Base-by-base conservation (phyloP, 2,113 vertebrate species). In the Centropus unirufus region DNA sequence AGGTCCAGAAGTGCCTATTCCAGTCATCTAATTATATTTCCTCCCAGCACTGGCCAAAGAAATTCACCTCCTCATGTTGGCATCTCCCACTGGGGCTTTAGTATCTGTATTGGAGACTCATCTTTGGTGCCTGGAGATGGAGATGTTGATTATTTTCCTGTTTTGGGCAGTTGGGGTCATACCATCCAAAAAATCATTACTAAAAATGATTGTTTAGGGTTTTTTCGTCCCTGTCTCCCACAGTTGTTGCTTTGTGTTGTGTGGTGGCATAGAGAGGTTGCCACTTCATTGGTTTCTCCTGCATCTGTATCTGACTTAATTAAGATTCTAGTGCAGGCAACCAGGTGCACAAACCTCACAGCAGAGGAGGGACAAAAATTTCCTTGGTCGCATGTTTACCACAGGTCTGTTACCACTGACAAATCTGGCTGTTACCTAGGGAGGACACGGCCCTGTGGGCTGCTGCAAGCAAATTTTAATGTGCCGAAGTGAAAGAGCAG, bases 231-330 rank as follows among this genome's bases (percentile, higher is more conserved):
- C 58, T 32, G 22, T 51, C 42, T 89, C 73, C 80, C 68, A 58
- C 61, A 9, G 32, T 46, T 13, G 22, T 42, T 80, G 51, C 39
- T 88, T 47, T 30, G 30, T 69, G 61, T 42, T 54, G 40, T 49
- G 85, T 34, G 78, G 74, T 89, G 87, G 70, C 2, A 0, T 22
- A 42, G 18, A 32, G 46, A 42, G 34, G 21, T 26, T 93, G 84
- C 87, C 93, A 87, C 83, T 67, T 90, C 59, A 79, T 10, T 86
- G 64, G 5, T 57, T 95, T 22, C 14, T 93, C 57, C 61, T 78
- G 75, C 51, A 83, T 85, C 75, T 64, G 34, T 77, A 90, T 63
- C 87, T 92, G 87, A 40, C 57, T 91, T 91, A 91, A 95, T 87
- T 82, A 87, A 69, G 32, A 19, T 40, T 63, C 49, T 59, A 18